Percentiles rank a stretch among this genome's conserved stretches.
These are phyloP conservation scores for Agriopis aurantiaria DNA, from an alignment of 2,888 invertebrate species.

Conservation along the genomic window DNA sequence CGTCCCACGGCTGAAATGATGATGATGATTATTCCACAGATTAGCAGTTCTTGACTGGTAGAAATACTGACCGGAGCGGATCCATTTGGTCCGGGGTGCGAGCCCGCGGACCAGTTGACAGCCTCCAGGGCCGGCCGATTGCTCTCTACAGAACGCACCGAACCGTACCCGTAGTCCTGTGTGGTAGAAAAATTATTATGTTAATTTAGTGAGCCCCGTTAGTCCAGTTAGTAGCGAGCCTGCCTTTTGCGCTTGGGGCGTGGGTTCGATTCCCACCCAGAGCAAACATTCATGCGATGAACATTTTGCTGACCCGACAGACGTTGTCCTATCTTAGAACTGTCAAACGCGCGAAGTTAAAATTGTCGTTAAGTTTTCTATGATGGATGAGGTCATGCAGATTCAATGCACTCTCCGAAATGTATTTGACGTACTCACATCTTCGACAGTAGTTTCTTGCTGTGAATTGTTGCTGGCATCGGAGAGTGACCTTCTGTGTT, in stretches of 20 bases:
- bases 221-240: too few relatives aligned
- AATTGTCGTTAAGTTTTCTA: too few relatives aligned
- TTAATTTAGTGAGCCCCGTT: too few relatives aligned
- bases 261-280: too few relatives aligned
- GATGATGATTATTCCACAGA: not conserved
- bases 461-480: conserved; percentile 90
- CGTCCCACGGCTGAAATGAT: too few relatives aligned
- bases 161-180: conserved; percentile 92
- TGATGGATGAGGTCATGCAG: too few relatives aligned
- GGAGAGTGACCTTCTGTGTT: conserved; percentile 89
- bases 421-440: conserved; percentile 67
- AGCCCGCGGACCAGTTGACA: conserved; percentile 88
- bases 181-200: not conserved
- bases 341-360: too few relatives aligned
- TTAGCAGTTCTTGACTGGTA: not conserved
- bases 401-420: too few relatives aligned
- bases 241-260: too few relatives aligned
- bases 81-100: conserved; percentile 66
- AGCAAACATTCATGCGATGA: too few relatives aligned
- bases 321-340: too few relatives aligned
- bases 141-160: conserved; percentile 88
- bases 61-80: conserved; percentile 65
- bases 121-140: conserved; percentile 88
- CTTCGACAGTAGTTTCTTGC: conserved; percentile 79
- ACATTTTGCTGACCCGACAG: too few relatives aligned